Evolutionary conservation across 2,113 vertebrate species (phyloP), one percentile per base, ranked within the genome.

Genomic region (Rhinichthys klamathensis): DNA sequence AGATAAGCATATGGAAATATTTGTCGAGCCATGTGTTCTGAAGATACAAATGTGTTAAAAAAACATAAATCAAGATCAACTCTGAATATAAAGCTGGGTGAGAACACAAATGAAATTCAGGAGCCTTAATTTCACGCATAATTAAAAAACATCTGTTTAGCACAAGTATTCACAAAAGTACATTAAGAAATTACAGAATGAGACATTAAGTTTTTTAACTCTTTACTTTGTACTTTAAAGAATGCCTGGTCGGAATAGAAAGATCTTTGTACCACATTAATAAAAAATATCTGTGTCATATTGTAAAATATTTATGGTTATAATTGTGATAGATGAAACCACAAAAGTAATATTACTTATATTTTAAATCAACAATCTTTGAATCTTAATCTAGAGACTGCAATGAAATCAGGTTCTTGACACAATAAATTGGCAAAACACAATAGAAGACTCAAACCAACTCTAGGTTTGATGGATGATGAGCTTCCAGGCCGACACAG

Each of bases 61-160:
- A 63, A 16, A 61, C 11, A 30, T 46, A 27, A 65, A 80, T 80
- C 38, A 65, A 49, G 60, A 80, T 46, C 21, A 65, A 30, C n/a
- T 18, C 16, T 11, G 80, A 82, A 82, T 82, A 56, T 49, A 56
- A 82, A 82, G 41, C 60, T 67, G 35, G 8, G 15, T 27, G 79
- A 30, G 21, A 83, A 51, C 13, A 83, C 49, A 58, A 32, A 54
- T 56, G 9, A 56, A 72, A 58, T 67, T 7, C 4, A 51, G 9
- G 58, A 80, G 25, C 27, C 44, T 56, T 69, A 54, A 49, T 82
- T 82, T 82, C 80, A 70, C 9, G 23, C 21, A 49, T 73, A 83
- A 83, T 73, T 83, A 83, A 72, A 32, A 82, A 73, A 83, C 81
- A 83, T 83, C 81, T 83, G 81, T 73, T 58, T 16, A 72, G 51